Evolutionary conservation across 2,797 vertebrate species (phyloP).

Genomic region (Pteropus rufus): DNA sequence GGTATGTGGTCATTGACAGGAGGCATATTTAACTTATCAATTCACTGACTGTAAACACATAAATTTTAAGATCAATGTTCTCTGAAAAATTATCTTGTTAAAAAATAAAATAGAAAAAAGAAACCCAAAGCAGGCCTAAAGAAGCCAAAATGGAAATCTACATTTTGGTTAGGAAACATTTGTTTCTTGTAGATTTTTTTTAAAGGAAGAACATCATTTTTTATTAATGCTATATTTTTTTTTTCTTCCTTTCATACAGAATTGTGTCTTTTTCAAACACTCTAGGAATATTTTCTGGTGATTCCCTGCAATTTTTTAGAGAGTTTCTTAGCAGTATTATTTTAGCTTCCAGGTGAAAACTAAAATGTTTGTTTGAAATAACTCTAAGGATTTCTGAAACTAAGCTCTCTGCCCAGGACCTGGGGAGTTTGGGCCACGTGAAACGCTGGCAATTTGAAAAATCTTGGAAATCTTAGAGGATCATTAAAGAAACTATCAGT

Average conservation of each 20-base stretch:
- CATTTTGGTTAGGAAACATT: neutral
- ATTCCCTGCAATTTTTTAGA: neutral
- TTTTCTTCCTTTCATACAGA: neutral
- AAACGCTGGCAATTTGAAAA: constrained; percentile 1
- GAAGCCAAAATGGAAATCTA: neutral
- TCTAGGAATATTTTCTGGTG: neutral
- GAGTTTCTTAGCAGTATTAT: neutral
- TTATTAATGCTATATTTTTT: neutral
- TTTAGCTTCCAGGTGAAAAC: constrained; percentile 9
- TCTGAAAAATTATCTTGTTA: neutral
- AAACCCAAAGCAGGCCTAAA: neutral
- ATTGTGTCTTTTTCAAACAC: neutral
- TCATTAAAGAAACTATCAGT: neutral
- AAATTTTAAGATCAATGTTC: neutral
- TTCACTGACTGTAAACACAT: neutral
- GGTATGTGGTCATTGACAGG: neutral
- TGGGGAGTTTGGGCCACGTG: neutral
- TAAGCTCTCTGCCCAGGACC: neutral
- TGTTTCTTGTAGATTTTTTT: neutral
- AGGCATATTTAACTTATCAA: neutral
- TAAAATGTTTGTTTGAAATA: neutral
- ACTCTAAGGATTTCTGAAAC: neutral
- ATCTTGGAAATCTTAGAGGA: neutral
- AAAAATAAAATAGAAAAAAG: neutral
- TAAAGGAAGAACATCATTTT: neutral